A percentile compares a stretch with the other conserved stretches of the same genome.
phyloP scores from a whole-genome alignment of 2,888 invertebrate species.

The Epinotia ramella region DNA sequence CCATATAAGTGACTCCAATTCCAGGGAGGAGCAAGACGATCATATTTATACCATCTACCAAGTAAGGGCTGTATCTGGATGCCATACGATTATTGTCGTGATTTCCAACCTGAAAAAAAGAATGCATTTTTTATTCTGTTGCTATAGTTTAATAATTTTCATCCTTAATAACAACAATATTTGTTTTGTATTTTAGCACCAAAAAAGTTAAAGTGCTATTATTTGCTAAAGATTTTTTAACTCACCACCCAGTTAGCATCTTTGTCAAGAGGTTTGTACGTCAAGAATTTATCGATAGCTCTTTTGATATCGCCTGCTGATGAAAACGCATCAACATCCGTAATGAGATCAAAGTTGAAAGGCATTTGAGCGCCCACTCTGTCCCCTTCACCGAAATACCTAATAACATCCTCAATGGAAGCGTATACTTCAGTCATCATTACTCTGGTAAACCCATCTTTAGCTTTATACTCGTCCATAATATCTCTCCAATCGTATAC shows the following conservation, averaged over 20 bases:
- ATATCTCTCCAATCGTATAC: slow-evolving; percentile 87
- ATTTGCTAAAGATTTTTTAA: slow-evolving; percentile 47
- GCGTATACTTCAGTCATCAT: slow-evolving; percentile 93
- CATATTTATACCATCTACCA: slow-evolving; percentile 89
- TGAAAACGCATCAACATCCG: slow-evolving; percentile 84
- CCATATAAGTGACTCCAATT: slow-evolving; percentile 89
- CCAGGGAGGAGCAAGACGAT: slow-evolving; percentile 90
- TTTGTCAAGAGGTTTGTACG: slow-evolving; percentile 85
- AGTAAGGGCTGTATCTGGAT: slow-evolving; percentile 85
- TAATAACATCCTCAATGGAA: slow-evolving; percentile 84
- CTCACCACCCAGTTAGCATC: slow-evolving; percentile 92
- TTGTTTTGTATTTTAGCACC: neutral
- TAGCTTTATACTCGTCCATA: slow-evolving; percentile 84
- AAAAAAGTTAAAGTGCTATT: too few relatives aligned
- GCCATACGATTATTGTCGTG: slow-evolving; percentile 88
- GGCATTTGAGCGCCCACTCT: slow-evolving; percentile 89
- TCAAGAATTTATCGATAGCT: slow-evolving; percentile 87
- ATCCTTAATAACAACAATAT: too few relatives aligned
- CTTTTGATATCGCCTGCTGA: slow-evolving; percentile 86
- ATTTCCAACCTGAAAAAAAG: slow-evolving; percentile 85
- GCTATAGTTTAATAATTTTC: neutral
- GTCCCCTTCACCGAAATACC: slow-evolving; percentile 87
- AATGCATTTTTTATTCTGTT: neutral
- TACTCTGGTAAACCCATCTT: slow-evolving; percentile 81
- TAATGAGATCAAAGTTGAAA: slow-evolving; percentile 91